Evolutionary conservation across 2,888 invertebrate genomes (phyloP).

Genomic region (Dolichopus griseipennis): DNA sequence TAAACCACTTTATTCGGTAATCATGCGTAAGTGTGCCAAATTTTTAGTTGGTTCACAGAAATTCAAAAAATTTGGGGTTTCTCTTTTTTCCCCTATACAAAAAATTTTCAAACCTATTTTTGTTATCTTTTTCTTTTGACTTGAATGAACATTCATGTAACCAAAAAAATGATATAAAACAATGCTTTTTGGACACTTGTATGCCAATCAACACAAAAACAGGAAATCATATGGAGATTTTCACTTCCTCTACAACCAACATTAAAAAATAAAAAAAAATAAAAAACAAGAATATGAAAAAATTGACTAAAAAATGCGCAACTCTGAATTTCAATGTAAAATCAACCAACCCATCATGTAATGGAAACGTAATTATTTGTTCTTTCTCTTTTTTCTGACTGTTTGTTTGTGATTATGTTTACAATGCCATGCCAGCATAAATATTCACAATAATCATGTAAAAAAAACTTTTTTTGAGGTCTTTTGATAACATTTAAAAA

Average conservation of each 20-base stretch:
- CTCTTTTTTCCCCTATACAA: too few relatives aligned
- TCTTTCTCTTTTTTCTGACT: background rate
- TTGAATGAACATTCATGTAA: too few relatives aligned
- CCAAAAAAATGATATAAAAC: too few relatives aligned
- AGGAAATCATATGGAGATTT: slow-evolving; percentile 1
- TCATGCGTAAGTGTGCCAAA: too few relatives aligned
- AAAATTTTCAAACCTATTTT: too few relatives aligned
- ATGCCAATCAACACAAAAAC: background rate
- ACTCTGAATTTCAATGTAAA: background rate
- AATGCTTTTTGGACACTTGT: too few relatives aligned
- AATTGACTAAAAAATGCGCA: background rate
- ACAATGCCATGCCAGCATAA: slow-evolving; percentile 3
- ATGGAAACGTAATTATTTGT: background rate
- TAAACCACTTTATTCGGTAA: too few relatives aligned
- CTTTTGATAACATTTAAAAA: too few relatives aligned
- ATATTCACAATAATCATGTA: background rate
- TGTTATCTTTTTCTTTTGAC: too few relatives aligned
- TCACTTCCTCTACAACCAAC: background rate
- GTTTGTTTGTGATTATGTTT: background rate
- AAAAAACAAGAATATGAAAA: background rate
- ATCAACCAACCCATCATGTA: background rate
- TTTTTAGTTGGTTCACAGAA: too few relatives aligned
- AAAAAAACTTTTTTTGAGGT: too few relatives aligned
- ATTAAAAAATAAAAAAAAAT: background rate
- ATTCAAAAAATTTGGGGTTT: too few relatives aligned